Conservation (phyloP, 64 coral and sea anemone genomes). For the Dendrophyllia cribrosa region DNA sequence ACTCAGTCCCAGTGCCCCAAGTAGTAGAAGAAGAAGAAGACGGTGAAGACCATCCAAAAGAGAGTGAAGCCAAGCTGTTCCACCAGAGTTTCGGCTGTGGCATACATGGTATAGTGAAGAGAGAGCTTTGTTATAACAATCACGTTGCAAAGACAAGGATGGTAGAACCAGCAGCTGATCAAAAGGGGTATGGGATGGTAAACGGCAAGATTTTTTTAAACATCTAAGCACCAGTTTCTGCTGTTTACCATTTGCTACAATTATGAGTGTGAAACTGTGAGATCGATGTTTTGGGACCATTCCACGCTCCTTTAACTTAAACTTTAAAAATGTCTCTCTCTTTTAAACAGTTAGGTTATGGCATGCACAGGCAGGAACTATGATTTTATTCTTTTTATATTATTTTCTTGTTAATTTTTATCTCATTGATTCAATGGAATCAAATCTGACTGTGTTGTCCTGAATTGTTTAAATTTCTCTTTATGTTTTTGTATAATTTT, state of each 20-base stretch:
- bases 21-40: slow-evolving; percentile 76
- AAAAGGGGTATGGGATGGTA: slow-evolving; percentile 19
- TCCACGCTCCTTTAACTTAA: background rate
- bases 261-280: too few relatives aligned
- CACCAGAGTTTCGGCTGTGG: slow-evolving; percentile 82
- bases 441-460: too few relatives aligned
- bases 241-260: too few relatives aligned
- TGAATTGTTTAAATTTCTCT: too few relatives aligned
- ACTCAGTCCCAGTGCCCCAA: slow-evolving; percentile 70
- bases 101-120: slow-evolving; percentile 48
- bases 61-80: slow-evolving; percentile 90
- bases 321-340: background rate
- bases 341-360: background rate
- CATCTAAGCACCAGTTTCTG: too few relatives aligned
- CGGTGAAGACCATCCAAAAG: slow-evolving; percentile 82
- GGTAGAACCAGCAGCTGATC: background rate
- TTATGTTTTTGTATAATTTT: too few relatives aligned
- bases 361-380: background rate
- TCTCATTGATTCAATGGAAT: too few relatives aligned
- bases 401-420: background rate
- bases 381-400: background rate
- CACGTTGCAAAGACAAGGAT: background rate
- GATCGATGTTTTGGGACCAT: background rate
- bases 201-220: background rate
- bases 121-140: slow-evolving; percentile 68